phyloP scores from a whole-genome alignment of 2,113 vertebrate species.

The Carassius carassius region DNA sequence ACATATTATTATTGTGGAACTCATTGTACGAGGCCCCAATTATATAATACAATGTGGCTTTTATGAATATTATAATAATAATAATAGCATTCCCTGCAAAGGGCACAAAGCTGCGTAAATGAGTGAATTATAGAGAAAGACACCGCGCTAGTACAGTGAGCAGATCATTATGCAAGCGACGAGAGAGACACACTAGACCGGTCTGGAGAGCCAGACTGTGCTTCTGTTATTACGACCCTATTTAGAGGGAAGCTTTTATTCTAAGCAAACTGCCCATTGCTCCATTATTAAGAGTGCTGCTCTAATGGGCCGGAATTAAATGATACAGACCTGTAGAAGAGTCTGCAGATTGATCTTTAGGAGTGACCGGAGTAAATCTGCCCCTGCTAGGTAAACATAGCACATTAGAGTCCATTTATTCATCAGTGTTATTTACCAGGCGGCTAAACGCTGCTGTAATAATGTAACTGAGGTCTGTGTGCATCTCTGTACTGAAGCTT shows the following conservation, averaged over 20 bases:
- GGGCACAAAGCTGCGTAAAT: conserved; percentile 16
- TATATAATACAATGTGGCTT: conserved; percentile 30
- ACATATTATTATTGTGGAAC: conserved; percentile 1
- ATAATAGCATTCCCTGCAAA: conserved; percentile 15
- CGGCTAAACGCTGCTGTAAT: background rate
- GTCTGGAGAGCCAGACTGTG: background rate
- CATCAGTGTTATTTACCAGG: conserved; percentile 28
- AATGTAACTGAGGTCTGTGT: background rate
- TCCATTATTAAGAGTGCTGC: conserved; percentile 14
- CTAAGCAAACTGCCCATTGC: conserved; percentile 39
- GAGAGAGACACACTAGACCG: background rate
- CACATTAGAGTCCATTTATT: conserved; percentile 34
- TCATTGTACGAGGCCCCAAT: conserved; percentile 2
- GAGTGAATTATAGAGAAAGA: conserved; percentile 40
- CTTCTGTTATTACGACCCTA: background rate
- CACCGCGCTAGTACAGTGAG: background rate
- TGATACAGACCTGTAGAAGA: background rate
- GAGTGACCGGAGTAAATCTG: background rate
- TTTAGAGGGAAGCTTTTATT: conserved; percentile 42
- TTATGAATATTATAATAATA: conserved; percentile 37
- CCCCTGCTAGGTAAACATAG: background rate
- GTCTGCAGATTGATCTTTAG: conserved; percentile 7
- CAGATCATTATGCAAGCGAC: conserved; percentile 50
- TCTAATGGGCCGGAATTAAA: conserved; percentile 19
- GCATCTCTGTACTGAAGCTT: background rate